Base-by-base conservation (phyloP, 2,888 invertebrate species). In the Acanthosepion lycidas region DNA sequence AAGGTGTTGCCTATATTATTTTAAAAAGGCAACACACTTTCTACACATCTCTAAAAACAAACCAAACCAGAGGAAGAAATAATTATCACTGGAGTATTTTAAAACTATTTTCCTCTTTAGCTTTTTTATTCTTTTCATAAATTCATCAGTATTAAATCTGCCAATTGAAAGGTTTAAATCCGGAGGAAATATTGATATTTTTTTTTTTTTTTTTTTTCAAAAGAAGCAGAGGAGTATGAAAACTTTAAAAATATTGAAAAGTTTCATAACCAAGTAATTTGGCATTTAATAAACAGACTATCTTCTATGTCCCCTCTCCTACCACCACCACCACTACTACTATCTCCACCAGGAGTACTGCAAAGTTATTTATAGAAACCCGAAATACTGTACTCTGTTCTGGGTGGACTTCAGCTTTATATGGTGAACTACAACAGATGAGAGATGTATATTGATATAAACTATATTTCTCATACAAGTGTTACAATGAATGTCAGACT, bases 141-240 rank as follows among this genome's bases (percentile, higher is more conserved):
- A 33, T 78, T 78, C 78, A 78, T 78, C 78, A 78, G n/a, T 33
- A 78, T 78, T 78, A 78, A n/a, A 78, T n/a, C 78, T 78, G 78
- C n/a, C 28, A 64, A 78, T 78, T 78, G n/a, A 78, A 15, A 23
- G 18, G 59, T 59, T 59, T 59, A 59, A n/a, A 78, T 78, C 78
- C n/a, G 78, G 78, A 78, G 78, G 78, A 78, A 78, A 78, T 15
- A 18, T 78, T n/a, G 64, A 78, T 78, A 64, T n/a, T n/a, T n/a
- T n/a, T n/a, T n/a, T n/a, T n/a, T n/a, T n/a, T 23, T 23, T 15
- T 12, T 53, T 53, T 53, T 53, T 53, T 53, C 15, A 12, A 12
- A 78, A 78, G n/a, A 8, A 12, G n/a, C 78, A 78, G 78, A n/a
- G 59, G 59, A 15, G 20, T 18, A 20, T 3, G 20, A 23, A 23